Percentiles rank a stretch among this genome's conserved stretches.
Conservation (phyloP, 2,113 vertebrate genomes). For the Tauraco erythrolophus region DNA sequence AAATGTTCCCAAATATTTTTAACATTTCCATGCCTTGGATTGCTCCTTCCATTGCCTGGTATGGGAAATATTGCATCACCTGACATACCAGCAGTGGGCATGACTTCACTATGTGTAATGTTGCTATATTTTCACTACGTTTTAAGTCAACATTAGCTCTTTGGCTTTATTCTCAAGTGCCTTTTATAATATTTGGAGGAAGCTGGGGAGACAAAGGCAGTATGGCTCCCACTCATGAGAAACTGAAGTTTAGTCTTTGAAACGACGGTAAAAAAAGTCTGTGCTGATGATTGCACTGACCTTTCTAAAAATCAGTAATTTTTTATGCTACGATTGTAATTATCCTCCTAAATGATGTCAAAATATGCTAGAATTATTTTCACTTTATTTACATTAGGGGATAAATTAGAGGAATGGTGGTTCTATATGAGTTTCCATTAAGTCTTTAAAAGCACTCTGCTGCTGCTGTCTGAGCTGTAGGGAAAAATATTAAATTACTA, state of each 20-base stretch:
- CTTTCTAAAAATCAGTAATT: not conserved
- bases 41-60: not conserved
- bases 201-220: not conserved
- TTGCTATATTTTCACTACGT: not conserved
- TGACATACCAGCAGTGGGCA: not conserved
- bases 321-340: not conserved
- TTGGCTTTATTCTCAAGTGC: not conserved
- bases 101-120: not conserved
- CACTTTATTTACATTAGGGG: not conserved
- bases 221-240: not conserved
- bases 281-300: not conserved
- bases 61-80: not conserved
- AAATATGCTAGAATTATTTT: not conserved
- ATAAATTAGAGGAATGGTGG: not conserved
- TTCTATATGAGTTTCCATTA: not conserved
- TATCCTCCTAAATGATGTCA: not conserved
- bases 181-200: not conserved
- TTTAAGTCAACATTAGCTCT: not conserved
- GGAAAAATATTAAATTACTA: not conserved
- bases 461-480: not conserved
- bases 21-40: not conserved
- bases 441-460: not conserved
- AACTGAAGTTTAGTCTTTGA: not conserved
- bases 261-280: not conserved
- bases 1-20: not conserved